Evolutionary conservation across 2,113 vertebrate species (phyloP).

Genomic region (Lagopus muta): DNA sequence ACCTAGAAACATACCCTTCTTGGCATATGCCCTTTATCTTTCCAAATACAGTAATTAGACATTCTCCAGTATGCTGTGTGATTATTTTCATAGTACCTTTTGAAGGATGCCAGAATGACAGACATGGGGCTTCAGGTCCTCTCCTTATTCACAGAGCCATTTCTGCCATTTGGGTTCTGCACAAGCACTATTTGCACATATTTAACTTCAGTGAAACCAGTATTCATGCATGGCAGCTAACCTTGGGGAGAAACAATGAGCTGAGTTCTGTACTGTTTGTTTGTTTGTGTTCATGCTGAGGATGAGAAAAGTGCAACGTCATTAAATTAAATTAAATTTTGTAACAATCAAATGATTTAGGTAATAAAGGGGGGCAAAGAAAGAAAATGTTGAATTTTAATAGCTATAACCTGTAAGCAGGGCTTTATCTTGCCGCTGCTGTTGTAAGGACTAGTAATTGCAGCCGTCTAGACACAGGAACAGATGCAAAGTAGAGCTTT

Average conservation of each 20-base stretch:
- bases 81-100: neutral
- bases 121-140: neutral
- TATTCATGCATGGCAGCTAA: neutral
- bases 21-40: neutral
- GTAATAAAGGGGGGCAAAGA: constrained; percentile 72
- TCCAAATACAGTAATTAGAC: neutral
- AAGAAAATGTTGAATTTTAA: constrained; percentile 71
- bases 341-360: constrained; percentile 72
- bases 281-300: constrained; percentile 48
- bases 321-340: constrained; percentile 76
- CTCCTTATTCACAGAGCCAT: neutral
- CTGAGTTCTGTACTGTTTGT: constrained; percentile 34
- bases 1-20: neutral
- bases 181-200: constrained; percentile 39
- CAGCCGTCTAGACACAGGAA: constrained; percentile 84
- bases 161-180: constrained; percentile 22
- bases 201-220: constrained; percentile 37
- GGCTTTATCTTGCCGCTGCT: constrained; percentile 67
- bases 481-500: constrained; percentile 87
- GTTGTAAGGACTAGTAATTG: constrained; percentile 76
- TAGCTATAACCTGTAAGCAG: constrained; percentile 70
- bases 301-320: constrained; percentile 64
- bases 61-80: neutral
- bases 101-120: constrained; percentile 12
- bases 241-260: constrained; percentile 50